Base-by-base conservation (phyloP, 1,140 invertebrate genomes). In the Penaeus vannamei region DNA sequence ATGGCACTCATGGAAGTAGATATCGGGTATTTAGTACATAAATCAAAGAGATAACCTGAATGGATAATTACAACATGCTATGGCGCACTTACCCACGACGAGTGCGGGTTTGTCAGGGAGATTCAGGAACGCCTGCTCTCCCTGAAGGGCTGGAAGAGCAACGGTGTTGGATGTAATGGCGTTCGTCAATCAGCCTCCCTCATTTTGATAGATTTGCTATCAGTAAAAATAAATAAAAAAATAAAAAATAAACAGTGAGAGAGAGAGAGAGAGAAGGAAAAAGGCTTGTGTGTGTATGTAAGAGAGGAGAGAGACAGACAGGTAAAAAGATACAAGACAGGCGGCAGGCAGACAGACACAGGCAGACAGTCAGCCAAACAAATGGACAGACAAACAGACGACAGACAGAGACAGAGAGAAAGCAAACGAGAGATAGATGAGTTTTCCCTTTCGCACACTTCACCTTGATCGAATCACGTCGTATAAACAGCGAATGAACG, bases 1-100 rank as follows among this genome's bases (percentile, higher is more conserved):
- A 87, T 66, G 85, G 60, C 85, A 82, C 85, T 87, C 82, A 87
- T 66, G 85, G 59, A 87, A 87, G 85, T 66, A 87, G 77, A 87
- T 87, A 81, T 77, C 85, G 77, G 61, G 79, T 82, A 87, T 79
- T 81, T 87, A 82, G 60, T 66, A 36, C 85, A 87, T 87, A 87
- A 87, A 87, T 87, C 85, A 87, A 66, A 62, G 79, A 82, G 85
- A 87, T 87, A 87, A 87, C 80, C 64, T 79, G 69, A n/a, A 66
- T 32, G 77, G 77, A 61, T 87, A 87, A 82, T 87, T 87, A 87
- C 61, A 77, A 53, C 85, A 81, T 60, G 36, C 85, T 79, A 61
- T 64, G 77, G 79, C 79, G 66, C 79, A 80, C 85, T 80, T 64
- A 76, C 23, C 76, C 59, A 29, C 85, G 42, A 64, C 36, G 22